phyloP scores from a whole-genome alignment of 1,140 invertebrate species.

The Bombus breviceps region DNA sequence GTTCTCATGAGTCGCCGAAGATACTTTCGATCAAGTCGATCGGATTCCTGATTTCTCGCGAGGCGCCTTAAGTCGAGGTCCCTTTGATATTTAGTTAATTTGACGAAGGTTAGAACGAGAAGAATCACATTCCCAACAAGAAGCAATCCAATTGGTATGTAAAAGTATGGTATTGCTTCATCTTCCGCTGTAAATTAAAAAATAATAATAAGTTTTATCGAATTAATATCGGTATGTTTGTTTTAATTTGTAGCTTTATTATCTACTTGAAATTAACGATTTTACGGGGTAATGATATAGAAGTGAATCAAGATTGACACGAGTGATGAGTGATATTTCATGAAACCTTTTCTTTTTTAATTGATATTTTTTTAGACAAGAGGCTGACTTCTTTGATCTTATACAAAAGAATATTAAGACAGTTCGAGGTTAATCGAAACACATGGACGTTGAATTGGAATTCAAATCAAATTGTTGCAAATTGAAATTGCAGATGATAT shows the following conservation, averaged over 20 bases:
- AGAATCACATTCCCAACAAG: constrained; percentile 83
- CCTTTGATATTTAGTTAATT: constrained; percentile 74
- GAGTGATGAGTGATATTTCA: background rate
- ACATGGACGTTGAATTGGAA: background rate
- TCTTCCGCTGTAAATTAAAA: constrained; percentile 81
- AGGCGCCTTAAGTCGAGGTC: constrained; percentile 75
- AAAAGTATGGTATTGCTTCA: constrained; percentile 85
- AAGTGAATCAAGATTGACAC: background rate
- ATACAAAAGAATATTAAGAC: too few relatives aligned
- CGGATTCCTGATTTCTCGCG: constrained; percentile 74
- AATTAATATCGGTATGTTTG: background rate
- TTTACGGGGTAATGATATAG: background rate
- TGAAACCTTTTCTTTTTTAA: background rate
- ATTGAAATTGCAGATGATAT: background rate
- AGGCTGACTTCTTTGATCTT: too few relatives aligned
- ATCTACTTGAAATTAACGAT: too few relatives aligned
- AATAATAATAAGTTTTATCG: background rate
- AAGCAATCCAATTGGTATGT: constrained; percentile 84
- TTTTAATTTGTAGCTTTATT: background rate
- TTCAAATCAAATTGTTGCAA: background rate
- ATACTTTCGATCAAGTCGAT: constrained; percentile 72
- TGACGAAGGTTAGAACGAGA: constrained; percentile 82
- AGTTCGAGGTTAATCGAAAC: too few relatives aligned
- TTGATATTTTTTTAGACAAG: too few relatives aligned
- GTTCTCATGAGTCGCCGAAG: constrained; percentile 74